phyloP scores from a whole-genome alignment of 2,113 vertebrate genomes.

The Columbina picui region DNA sequence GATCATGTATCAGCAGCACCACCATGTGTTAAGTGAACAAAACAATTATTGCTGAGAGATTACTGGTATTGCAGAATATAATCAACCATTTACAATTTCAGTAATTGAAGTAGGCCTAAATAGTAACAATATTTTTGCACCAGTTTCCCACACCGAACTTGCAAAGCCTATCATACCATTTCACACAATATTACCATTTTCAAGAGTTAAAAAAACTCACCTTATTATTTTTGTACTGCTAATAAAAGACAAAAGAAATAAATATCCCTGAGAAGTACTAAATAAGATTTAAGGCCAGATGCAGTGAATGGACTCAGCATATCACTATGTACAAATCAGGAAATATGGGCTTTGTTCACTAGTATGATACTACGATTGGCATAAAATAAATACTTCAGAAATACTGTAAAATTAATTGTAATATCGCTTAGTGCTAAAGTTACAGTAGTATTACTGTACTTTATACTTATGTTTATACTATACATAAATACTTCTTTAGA shows the following conservation, averaged over 20 bases:
- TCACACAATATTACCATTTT: background rate
- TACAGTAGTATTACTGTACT: background rate
- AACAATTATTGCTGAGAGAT: background rate
- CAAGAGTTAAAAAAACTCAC: rapidly evolving
- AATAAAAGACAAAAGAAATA: background rate
- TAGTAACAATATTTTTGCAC: background rate
- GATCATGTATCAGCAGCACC: slow-evolving; percentile 24
- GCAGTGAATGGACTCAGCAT: background rate
- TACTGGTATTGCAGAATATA: background rate
- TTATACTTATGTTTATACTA: background rate
- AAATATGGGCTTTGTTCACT: background rate
- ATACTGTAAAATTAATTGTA: background rate
- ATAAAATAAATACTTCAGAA: background rate
- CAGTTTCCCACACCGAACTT: background rate
- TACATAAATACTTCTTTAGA: background rate
- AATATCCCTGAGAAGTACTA: background rate
- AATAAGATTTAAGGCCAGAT: background rate
- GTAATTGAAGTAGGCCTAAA: background rate
- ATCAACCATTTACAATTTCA: background rate
- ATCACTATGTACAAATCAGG: background rate
- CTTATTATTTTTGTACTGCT: background rate
- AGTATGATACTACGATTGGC: background rate
- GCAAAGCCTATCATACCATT: background rate
- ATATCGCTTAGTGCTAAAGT: background rate
- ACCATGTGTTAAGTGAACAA: slow-evolving; percentile 6